A percentile compares a stretch with the other conserved stretches of the same genome.
phyloP scores from a whole-genome alignment of 1,140 invertebrate species.

The Teleopsis dalmanni region DNA sequence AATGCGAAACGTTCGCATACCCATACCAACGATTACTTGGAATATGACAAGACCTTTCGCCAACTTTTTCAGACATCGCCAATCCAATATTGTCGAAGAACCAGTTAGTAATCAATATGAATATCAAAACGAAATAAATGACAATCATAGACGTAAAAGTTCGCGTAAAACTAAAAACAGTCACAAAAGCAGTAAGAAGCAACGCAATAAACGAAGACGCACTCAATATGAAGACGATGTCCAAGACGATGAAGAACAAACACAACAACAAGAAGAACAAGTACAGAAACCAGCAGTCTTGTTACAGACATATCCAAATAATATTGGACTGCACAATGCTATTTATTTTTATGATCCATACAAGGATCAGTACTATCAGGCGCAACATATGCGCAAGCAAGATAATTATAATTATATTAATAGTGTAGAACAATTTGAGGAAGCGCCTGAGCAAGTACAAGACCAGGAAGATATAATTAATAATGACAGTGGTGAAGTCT shows the following conservation, averaged over 20 bases:
- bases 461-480: background rate
- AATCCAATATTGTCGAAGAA: slow-evolving; percentile 29
- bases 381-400: slow-evolving; percentile 15
- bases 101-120: slow-evolving; percentile 11
- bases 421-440: background rate
- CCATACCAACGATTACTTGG: slow-evolving; percentile 19
- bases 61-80: slow-evolving; percentile 32
- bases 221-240: background rate
- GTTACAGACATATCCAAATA: background rate
- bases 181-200: background rate
- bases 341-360: slow-evolving; percentile 26
- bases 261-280: slow-evolving; percentile 9
- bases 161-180: too few species aligned
- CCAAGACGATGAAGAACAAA: slow-evolving; percentile 20
- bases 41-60: slow-evolving; percentile 34
- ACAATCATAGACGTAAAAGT: too few species aligned
- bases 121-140: too few species aligned
- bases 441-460: background rate
- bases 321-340: background rate
- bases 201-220: background rate
- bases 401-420: background rate
- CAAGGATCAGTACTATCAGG: slow-evolving; percentile 23
- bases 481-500: background rate
- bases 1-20: slow-evolving; percentile 30
- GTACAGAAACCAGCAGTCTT: slow-evolving; percentile 5